Evolutionary conservation across 2,888 invertebrate genomes (phyloP), one percentile per base, ranked within the genome.

Genomic region (Xylocampa areola): DNA sequence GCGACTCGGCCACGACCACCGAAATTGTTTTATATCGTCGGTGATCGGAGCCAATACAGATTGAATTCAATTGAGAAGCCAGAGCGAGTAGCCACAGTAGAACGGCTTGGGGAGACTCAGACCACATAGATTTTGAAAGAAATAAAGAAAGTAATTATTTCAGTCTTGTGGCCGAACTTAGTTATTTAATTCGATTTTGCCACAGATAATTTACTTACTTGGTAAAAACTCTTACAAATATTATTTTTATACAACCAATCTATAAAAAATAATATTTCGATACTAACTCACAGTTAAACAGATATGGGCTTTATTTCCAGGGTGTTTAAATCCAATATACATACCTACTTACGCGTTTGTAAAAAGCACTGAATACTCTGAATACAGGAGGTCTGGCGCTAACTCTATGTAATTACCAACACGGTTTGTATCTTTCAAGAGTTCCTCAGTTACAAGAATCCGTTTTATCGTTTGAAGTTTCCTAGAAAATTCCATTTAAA

Each of bases 41-140:
- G 69, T 72, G 76, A 77, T 77, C 75, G 78, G 66, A 73, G 73
- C 76, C 62, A 76, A 71, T 77, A 76, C 33, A 74, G 77, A 74
- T 72, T 73, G 74, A 66, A 69, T 69, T 71, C 64, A 73, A 73
- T 71, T 68, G 63, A 68, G 65, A 37, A 53, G 36, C 49, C 30
- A 52, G n/a, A n/a, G 29, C 40, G 50, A 66, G 61, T 17, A 50
- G 27, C 55, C 36, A 58, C 55, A 53, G 47, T 61, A 8, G 36
- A 21, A 44, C 16, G 25, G 45, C 39, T 65, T 33, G 10, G 21
- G 37, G 39, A 49, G 48, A 52, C 35, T n/a, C n/a, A n/a, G n/a
- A n/a, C n/a, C n/a, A n/a, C n/a, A n/a, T n/a, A n/a, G n/a, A n/a
- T n/a, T n/a, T n/a, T n/a, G n/a, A n/a, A n/a, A n/a, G n/a, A n/a